phyloP scores from a whole-genome alignment of 2,888 invertebrate genomes.

The Mesorhabditis spiculigera region DNA sequence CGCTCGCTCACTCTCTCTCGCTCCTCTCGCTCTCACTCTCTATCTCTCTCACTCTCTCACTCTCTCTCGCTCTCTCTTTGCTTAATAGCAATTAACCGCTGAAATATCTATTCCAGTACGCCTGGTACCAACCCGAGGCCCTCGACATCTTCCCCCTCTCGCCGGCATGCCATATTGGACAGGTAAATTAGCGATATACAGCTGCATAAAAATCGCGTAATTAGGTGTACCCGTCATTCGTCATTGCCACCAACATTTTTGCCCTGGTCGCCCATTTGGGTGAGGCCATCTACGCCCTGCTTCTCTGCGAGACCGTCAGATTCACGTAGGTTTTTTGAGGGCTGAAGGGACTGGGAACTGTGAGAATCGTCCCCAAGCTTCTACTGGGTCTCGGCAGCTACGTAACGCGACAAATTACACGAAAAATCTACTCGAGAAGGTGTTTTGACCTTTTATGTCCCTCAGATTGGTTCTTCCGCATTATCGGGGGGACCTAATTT shows the following conservation, averaged over 20 bases:
- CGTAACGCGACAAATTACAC: no score
- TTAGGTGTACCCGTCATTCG: slow-evolving; percentile 13
- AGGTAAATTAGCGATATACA: background rate
- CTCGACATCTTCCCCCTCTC: slow-evolving; percentile 15
- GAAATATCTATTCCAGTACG: slow-evolving; percentile 26
- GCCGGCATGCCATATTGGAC: background rate
- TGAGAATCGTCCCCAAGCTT: no score
- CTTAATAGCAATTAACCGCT: background rate
- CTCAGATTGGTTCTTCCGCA: no score
- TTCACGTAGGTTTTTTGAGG: slow-evolving; percentile 25
- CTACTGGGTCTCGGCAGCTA: no score
- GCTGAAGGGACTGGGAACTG: no score
- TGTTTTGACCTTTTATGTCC: no score
- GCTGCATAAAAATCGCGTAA: background rate
- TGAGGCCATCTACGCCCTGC: slow-evolving; percentile 45
- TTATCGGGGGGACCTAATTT: no score
- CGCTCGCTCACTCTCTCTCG: no score
- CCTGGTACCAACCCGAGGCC: slow-evolving; percentile 29
- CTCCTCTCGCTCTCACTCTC: no score
- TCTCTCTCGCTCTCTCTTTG: background rate
- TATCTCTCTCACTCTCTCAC: no score
- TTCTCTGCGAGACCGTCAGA: slow-evolving; percentile 39
- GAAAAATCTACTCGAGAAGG: no score
- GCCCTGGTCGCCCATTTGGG: slow-evolving; percentile 44
- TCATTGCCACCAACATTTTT: slow-evolving; percentile 35